Evolutionary conservation across 1,140 invertebrate species (phyloP).

Genomic region (Micrasema longulum): DNA sequence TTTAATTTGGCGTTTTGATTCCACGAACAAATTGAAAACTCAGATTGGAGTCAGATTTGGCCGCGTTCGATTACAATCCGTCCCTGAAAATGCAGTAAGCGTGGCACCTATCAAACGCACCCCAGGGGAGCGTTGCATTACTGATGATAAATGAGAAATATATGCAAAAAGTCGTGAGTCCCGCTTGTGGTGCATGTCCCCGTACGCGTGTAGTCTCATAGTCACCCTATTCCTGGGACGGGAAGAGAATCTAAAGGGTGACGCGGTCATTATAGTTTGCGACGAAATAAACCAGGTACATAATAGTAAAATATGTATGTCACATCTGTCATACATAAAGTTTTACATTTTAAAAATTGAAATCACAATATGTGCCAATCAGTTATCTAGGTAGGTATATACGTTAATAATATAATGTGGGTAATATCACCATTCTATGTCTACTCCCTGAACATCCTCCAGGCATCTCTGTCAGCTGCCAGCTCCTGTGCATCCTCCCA

Average conservation of each 20-base stretch:
- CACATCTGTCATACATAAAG: slow-evolving; percentile 1
- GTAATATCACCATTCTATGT: no score
- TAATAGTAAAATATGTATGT: background rate
- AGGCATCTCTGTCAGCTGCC: no score
- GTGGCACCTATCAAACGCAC: slow-evolving; percentile 52
- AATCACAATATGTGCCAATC: no score
- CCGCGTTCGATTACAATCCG: background rate
- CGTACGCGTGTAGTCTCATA: background rate
- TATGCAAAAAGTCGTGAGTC: slow-evolving; percentile 51
- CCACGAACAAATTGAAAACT: no score
- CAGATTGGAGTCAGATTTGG: no score
- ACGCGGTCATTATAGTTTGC: slow-evolving; percentile 44
- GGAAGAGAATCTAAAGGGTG: slow-evolving; percentile 25
- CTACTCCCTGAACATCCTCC: no score
- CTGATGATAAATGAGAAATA: slow-evolving; percentile 55
- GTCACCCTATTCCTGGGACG: slow-evolving; percentile 50
- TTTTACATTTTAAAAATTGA: no score
- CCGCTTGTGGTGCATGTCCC: slow-evolving; percentile 18
- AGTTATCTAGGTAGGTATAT: no score
- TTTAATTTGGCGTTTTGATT: background rate
- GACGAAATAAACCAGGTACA: slow-evolving; percentile 14
- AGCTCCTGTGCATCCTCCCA: no score
- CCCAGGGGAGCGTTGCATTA: slow-evolving; percentile 53
- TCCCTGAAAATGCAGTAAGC: slow-evolving; percentile 41
- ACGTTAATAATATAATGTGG: no score